Base-by-base conservation (phyloP, 2,888 invertebrate species). In the Kuschelorhynchus macadamiae region DNA sequence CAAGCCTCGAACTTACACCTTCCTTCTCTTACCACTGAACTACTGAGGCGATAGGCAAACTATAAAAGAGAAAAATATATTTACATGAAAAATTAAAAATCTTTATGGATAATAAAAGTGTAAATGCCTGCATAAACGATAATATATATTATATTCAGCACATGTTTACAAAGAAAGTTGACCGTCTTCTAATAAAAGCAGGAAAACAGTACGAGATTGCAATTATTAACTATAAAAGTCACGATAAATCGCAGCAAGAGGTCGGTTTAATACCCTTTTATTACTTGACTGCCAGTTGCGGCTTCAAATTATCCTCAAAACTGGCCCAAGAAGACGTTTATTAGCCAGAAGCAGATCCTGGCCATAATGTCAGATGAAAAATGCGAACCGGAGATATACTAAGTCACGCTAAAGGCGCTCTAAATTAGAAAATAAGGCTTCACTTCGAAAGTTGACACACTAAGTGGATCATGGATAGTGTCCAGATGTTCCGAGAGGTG, bases 201-300 rank as follows among this genome's bases (percentile, higher is more conserved):
- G 39, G 44, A 21, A 53, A 46, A 63, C 46, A 36, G 33, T 39
- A 20, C 21, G 41, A 46, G 53, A 55, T 75, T 66, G 76, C 78
- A 80, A 79, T 80, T 80, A 80, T 79, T 79, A 79, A 78, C 78
- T 77, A 79, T 79, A 78, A 80, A 79, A 78, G 71, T 63, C 71
- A 70, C 76, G 73, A 79, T 79, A 79, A 79, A 79, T 78, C 77
- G 76, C 71, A 72, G 76, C 77, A 75, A 60, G 55, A 67, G 61
- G 57, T 57, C 55, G 32, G 25, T 47, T 33, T 55, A 59, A 60
- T 60, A 16, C 60, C 67, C 61, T 60, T 67, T 67, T 67, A 67
- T 67, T 67, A 67, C 67, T 67, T 21, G 61, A 60, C 55, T 67
- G 67, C 67, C 60, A 67, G 61, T 61, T 61, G 60, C 56, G 67